Percentiles rank a stretch among this genome's conserved stretches.
These are phyloP conservation scores for Nomada hirtipes DNA, from an alignment of 2,888 invertebrate genomes.

Conservation along the genomic window DNA sequence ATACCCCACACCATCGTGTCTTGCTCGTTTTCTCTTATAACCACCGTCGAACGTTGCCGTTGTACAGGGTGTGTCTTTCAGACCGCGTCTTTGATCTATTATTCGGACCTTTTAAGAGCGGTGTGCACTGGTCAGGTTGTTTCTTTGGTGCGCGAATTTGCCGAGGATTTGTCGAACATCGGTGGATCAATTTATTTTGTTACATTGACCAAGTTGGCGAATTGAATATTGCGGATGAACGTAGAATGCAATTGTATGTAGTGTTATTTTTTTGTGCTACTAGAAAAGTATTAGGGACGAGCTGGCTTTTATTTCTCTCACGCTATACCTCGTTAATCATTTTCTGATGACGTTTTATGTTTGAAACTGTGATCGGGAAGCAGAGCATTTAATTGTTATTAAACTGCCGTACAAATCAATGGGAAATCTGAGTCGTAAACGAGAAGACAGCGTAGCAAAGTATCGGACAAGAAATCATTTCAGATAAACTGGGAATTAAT, in stretches of 20 bases:
- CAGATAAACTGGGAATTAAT: background rate
- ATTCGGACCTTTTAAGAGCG: background rate
- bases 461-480: background rate
- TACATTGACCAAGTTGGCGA: too few species aligned
- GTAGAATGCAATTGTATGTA: background rate
- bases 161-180: background rate
- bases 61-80: slow-evolving; percentile 28
- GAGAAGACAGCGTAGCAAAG: too few species aligned
- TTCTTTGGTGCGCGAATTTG: background rate
- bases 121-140: background rate
- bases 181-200: background rate
- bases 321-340: background rate
- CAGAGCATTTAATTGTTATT: background rate
- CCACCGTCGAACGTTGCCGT: slow-evolving; percentile 5
- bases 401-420: background rate
- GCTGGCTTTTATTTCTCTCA: background rate
- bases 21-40: slow-evolving; percentile 38
- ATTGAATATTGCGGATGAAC: too few species aligned
- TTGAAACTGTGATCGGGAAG: background rate
- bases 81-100: slow-evolving; percentile 15
- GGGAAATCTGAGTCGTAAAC: background rate
- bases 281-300: background rate
- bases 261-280: background rate
- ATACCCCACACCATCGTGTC: background rate
- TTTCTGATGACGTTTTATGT: background rate